Evolutionary conservation across 2,888 invertebrate species (phyloP).

Genomic region (Hypercompe scribonia): DNA sequence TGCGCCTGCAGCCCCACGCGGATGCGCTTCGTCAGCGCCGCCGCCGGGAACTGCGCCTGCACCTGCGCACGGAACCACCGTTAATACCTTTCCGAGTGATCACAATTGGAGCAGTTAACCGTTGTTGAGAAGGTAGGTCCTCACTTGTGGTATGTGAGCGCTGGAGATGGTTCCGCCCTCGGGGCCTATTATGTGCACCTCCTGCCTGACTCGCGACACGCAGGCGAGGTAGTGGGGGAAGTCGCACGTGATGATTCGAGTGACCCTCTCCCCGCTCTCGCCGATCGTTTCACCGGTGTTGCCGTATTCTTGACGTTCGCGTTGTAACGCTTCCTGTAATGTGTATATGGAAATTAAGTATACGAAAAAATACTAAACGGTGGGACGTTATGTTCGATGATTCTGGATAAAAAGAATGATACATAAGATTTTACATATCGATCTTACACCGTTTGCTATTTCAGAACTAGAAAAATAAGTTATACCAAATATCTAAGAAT

Average conservation of each 20-base stretch:
- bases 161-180: conserved; percentile 99
- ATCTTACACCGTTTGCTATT: too few species aligned
- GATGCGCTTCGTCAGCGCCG: conserved; percentile 99
- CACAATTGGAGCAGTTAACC: too few species aligned
- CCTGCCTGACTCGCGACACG: conserved; percentile 97
- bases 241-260: conserved; percentile 97
- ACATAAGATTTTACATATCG: too few species aligned
- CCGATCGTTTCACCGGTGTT: conserved; percentile 71
- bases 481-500: too few species aligned
- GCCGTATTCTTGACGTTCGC: conserved; percentile 95
- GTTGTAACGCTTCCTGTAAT: conserved; percentile 92
- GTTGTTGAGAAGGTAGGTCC: too few species aligned
- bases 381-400: too few species aligned
- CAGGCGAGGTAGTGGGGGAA: conserved; percentile 99
- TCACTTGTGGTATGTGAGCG: conserved; percentile 93
- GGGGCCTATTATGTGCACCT: conserved; percentile 98
- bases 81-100: too few species aligned
- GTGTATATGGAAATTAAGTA: too few species aligned
- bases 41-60: conserved; percentile 95
- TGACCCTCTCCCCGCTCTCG: conserved; percentile 94
- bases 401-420: too few species aligned
- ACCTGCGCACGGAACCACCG: too few species aligned
- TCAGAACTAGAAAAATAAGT: too few species aligned
- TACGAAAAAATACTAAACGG: too few species aligned
- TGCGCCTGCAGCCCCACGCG: conserved; percentile 99